A percentile compares a stretch with the other conserved stretches of the same genome.
Evolutionary conservation across 2,888 invertebrate species (phyloP).

Genomic region (Drosophila prostipennis): DNA sequence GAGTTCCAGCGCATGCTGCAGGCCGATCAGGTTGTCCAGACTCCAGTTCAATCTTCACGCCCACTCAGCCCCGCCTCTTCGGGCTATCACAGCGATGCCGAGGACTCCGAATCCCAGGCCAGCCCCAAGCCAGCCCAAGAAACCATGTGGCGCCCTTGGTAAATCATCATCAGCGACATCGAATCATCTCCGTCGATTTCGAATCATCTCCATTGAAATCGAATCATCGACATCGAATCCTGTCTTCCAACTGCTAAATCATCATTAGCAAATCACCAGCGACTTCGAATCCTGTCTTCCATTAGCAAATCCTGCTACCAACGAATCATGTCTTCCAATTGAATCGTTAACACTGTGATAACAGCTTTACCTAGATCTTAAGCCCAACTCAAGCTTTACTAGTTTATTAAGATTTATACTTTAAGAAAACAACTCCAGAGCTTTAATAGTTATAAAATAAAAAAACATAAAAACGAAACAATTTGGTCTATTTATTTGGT

Average conservation of each 20-base stretch:
- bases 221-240: constrained; percentile 56
- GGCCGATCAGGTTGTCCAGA: constrained; percentile 48
- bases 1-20: constrained; percentile 87
- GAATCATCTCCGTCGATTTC: constrained; percentile 43
- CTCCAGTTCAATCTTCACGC: constrained; percentile 35
- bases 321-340: constrained; percentile 49
- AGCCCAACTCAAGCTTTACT: constrained; percentile 31
- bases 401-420: constrained; percentile 1
- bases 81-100: constrained; percentile 82
- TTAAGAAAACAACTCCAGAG: constrained; percentile 22
- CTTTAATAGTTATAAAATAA: constrained; percentile 38
- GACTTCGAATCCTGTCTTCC: constrained; percentile 52
- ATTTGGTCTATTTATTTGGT: not conserved
- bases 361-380: constrained; percentile 54
- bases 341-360: constrained; percentile 58
- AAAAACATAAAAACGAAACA: constrained; percentile 13
- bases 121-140: constrained; percentile 44
- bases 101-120: constrained; percentile 56
- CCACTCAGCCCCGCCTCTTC: constrained; percentile 82
- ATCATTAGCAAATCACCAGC: constrained; percentile 3
- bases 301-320: constrained; percentile 14
- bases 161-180: constrained; percentile 46
- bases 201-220: too few relatives aligned
- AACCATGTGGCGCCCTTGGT: constrained; percentile 78
- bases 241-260: constrained; percentile 17